A percentile compares a stretch with the other conserved stretches of the same genome.
phyloP scores from a whole-genome alignment of 1,140 invertebrate species.

The Philotrypesis tridentata region DNA sequence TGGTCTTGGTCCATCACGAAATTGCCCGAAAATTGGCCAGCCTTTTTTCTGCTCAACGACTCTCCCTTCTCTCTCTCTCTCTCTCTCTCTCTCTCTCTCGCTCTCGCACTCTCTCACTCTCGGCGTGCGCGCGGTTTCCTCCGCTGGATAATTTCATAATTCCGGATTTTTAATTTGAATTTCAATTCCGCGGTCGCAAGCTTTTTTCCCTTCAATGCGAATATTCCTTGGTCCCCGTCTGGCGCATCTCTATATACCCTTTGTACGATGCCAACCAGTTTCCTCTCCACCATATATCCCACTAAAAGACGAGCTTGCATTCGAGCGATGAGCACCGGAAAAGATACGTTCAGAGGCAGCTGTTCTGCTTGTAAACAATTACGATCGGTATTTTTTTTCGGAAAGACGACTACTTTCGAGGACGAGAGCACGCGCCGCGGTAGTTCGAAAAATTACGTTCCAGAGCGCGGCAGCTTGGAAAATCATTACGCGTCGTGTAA shows the following conservation, averaged over 20 bases:
- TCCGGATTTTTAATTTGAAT: slow-evolving; percentile 70
- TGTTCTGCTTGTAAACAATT: not conserved
- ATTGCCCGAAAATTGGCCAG: slow-evolving; percentile 68
- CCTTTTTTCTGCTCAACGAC: slow-evolving; percentile 14
- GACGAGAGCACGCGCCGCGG: not conserved
- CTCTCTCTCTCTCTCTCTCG: not conserved
- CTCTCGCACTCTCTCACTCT: not conserved
- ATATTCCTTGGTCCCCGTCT: not conserved
- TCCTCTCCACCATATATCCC: not conserved
- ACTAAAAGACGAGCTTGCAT: too few species aligned
- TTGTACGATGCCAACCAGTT: not conserved
- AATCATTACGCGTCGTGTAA: not conserved
- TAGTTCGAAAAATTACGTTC: too few species aligned
- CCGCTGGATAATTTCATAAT: slow-evolving; percentile 64
- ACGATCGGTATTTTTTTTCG: not conserved
- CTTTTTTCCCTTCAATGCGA: not conserved
- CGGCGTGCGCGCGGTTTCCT: slow-evolving; percentile 49
- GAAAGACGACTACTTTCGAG: not conserved
- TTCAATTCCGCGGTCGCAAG: slow-evolving; percentile 63
- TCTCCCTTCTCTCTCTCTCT: slow-evolving; percentile 4
- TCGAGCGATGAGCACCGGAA: not conserved
- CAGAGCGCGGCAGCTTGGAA: not conserved
- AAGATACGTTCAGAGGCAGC: not conserved
- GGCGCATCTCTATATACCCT: not conserved
- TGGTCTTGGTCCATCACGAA: slow-evolving; percentile 56